Base-by-base conservation (phyloP, 2,113 vertebrate genomes). In the Phainopepla nitens region DNA sequence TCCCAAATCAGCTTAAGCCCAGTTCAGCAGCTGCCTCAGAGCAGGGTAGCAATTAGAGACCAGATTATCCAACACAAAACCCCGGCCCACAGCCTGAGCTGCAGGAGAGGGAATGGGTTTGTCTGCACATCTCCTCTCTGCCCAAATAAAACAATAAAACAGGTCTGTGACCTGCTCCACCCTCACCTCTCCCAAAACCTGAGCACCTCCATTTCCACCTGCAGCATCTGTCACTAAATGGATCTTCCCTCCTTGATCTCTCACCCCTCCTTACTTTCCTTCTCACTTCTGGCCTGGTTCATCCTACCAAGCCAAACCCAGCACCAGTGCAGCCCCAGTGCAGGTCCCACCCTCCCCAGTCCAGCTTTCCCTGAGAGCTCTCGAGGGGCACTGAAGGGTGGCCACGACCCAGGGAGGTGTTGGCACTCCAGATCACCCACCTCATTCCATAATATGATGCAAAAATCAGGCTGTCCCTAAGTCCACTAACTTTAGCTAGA, bases 1-100 rank as follows among this genome's bases (percentile, higher is more conserved):
- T 44, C 72, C 81, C 83, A 81, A 95, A 95, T 93, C 95, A 96
- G 94, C 90, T 96, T 86, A 96, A 77, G 56, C 39, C 65, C 87
- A 15, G 69, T 8, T 54, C 78, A 91, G 94, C 95, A 97, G 94
- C 90, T 97, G 96, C 92, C 90, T 94, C 95, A 9, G 69, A 57
- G 86, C 94, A 58, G 90, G 86, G 91, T 12, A 90, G 94, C 96
- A 79, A 96, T 96, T 91, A 95, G 80, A 92, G 89, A 79, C 17
- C 68, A 76, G 94, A 96, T 96, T 82, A 94, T 71, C 81, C 70
- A 5, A 3, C n/a, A 36, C 53, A 56, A 87, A 62, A 31, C 56
- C 53, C 64, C 65, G 8, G 36, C 27, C 71, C 68, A 3, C 0
- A 0, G 73, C 42, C 68, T 1, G 24, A 90, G 89, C 88, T 42